Conservation (phyloP, 2,797 vertebrate species). For the Siniperca scherzeri region DNA sequence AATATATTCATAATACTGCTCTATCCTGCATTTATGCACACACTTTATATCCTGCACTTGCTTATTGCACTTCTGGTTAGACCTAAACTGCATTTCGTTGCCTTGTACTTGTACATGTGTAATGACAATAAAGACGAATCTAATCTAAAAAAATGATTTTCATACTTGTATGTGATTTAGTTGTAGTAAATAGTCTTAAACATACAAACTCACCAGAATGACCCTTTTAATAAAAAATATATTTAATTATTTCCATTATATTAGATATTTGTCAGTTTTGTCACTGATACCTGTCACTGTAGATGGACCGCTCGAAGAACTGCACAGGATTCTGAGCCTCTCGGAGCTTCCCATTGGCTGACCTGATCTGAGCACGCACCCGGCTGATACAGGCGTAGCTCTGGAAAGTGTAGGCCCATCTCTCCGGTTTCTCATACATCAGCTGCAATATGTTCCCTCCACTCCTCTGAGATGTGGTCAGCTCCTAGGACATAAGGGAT, state of each 20-base stretch:
- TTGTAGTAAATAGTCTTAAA: background rate
- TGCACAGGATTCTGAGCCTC: conserved; percentile 87
- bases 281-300: conserved; percentile 91
- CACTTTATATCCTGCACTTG: no score
- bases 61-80: no score
- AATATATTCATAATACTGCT: no score
- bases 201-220: background rate
- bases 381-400: conserved; percentile 94
- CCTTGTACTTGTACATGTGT: no score
- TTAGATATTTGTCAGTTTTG: background rate
- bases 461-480: conserved; percentile 91
- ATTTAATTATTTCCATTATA: background rate
- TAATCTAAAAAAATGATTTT: background rate
- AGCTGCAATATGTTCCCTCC: conserved; percentile 93
- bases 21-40: no score
- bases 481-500: conserved; percentile 84
- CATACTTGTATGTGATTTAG: background rate
- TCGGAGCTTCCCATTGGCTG: conserved; percentile 83
- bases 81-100: no score
- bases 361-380: conserved; percentile 89
- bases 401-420: conserved; percentile 97
- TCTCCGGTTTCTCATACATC: conserved; percentile 95
- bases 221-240: background rate
- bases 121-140: no score
- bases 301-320: conserved; percentile 95